Evolutionary conservation across 2,797 vertebrate species (phyloP), one percentile per base, ranked within the genome.

Genomic region (Bradypodion ventrale): DNA sequence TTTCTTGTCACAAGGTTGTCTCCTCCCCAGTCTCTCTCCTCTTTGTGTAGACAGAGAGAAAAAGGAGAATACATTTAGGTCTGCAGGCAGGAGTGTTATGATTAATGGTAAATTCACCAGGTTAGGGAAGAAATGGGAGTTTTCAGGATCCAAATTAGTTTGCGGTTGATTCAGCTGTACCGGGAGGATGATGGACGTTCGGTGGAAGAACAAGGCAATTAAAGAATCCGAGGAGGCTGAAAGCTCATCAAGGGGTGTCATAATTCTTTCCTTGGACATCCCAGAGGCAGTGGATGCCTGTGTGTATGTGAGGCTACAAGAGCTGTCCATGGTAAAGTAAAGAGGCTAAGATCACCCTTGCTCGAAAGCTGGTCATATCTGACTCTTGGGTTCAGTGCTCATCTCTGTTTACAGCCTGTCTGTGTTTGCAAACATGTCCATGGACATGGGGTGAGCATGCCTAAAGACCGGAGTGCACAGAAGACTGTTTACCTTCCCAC

Each of bases 41-140:
- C 78, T 27, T 12, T 29, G 12, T 8, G 3, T 66, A 13, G 23
- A n/a, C 35, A 72, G 52, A 2, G 59, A 49, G 80, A 56, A 16
- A 56, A 16, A 70, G 78, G 66, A 37, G 40, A 27, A 70, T 70
- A 29, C 49, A 40, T n/a, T n/a, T 40, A 25, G 21, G 66, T 16
- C n/a, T 70, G 21, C 16, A 21, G 75, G n/a, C 56, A 63, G 75
- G 62, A n/a, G 79, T 42, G 40, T n/a, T 69, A 69, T 59, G 46
- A 46, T 56, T 27, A 69, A 80, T 32, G 29, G 32, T 69, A 80
- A 69, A 80, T 80, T 70, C 70, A n/a, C 35, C 49, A 70, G 79
- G 79, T 27, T 27, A 16, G 2, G 1, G 59, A 72, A 70, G 49
- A 56, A 59, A 80, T 9, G 27, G 78, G 56, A 59, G 49, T 35